Evolutionary conservation across 2,888 invertebrate genomes (phyloP), one percentile per base, ranked within the genome.

Genomic region (Ochropleura plecta): DNA sequence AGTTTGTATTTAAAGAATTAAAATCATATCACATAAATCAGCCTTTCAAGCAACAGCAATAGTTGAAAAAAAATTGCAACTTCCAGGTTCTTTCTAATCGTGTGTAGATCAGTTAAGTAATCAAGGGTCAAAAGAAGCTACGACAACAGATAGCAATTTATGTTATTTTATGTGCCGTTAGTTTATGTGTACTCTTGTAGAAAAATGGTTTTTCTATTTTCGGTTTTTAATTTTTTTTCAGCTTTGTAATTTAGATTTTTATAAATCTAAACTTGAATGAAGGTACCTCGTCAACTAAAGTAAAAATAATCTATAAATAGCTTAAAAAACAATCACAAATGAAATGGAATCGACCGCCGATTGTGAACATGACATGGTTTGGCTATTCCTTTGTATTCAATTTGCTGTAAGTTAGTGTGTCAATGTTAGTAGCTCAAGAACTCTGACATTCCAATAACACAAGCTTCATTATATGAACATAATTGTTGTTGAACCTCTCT

Each of bases 381-480:
- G 51, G 59, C n/a, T 30, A 70, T 60, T 12, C 67, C 59, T 48
- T 79, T 73, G 74, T 72, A 53, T 76, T 70, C 48, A 57, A 57
- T 66, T 48, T 48, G 30, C 48, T 48, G 51, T 72, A 14, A 77
- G 83, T 79, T 66, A 87, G 78, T 88, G 59, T 89, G 89, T 86
- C 89, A 88, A 87, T 88, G 89, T 83, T 85, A 82, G 40, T 53
- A 76, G 59, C 67, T 68, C 71, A 69, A 66, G 57, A 57, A 53
- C 55, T 51, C 0, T 8, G n/a, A 18, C 55, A 55, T 71, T 67
- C 0, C 30, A 70, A 42, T 55, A 64, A 49, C 12, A 51, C 14
- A n/a, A 14, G 57, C n/a, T 6, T 49, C 6, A n/a, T 44, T 30
- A 18, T 53, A 2, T 14, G 20, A 20, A 12, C 4, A 30, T 46